Conservation (phyloP, 2,113 vertebrate species). For the Nothoprocta pentlandii region DNA sequence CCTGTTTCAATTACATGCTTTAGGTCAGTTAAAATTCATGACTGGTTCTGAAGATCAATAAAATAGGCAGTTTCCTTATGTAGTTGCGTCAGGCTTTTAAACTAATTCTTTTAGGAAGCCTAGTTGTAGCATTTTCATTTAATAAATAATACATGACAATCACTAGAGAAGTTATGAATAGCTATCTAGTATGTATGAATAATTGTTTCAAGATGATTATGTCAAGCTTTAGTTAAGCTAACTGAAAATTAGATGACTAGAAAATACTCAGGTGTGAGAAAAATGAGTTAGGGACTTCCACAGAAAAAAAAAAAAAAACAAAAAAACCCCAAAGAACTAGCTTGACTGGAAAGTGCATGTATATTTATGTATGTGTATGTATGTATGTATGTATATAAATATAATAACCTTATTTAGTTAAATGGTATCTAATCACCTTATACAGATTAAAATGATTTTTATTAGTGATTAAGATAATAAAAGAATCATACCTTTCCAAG, state of each 20-base stretch:
- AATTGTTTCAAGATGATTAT: not conserved
- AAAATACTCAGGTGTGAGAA: not conserved
- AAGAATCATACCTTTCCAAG: not conserved
- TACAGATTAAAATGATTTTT: not conserved
- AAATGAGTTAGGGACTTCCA: not conserved
- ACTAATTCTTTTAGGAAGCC: not conserved
- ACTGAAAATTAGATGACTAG: not conserved
- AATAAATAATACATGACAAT: not conserved
- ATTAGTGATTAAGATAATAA: not conserved
- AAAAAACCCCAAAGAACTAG: not conserved
- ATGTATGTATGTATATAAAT: not conserved
- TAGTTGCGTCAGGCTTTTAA: not conserved
- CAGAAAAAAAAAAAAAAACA: not conserved
- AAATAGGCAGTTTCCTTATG: not conserved
- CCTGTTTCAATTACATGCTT: not conserved
- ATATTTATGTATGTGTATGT: not conserved
- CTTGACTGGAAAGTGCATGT: not conserved
- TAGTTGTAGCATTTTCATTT: not conserved
- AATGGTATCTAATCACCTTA: not conserved
- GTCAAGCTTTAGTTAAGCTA: not conserved
- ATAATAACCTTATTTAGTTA: not conserved
- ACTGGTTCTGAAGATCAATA: not conserved
- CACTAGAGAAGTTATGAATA: not conserved
- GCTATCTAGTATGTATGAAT: not conserved
- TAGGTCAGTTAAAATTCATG: slow-evolving; percentile 33